Conservation (phyloP, 2,113 vertebrate species). For the Chlorocebus sabaeus region DNA sequence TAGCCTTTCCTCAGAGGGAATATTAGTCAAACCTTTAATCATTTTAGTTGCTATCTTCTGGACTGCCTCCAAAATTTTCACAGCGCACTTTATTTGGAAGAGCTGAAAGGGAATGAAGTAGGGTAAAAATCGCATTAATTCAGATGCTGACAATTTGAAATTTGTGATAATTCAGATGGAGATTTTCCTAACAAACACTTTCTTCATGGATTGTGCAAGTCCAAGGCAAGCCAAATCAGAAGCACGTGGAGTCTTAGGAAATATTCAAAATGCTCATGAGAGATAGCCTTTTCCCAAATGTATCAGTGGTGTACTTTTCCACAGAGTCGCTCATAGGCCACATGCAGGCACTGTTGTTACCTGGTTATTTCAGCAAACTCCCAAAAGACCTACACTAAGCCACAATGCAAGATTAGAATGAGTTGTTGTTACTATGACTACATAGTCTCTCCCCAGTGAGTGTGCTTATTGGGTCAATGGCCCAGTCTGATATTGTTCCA, state of each 20-base stretch:
- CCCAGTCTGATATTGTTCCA: constrained; percentile 8
- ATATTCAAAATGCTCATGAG: not conserved
- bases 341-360: not conserved
- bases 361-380: not conserved
- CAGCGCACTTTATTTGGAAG: constrained; percentile 45
- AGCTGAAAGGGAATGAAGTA: constrained; percentile 23
- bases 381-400: not conserved
- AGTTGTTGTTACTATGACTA: not conserved
- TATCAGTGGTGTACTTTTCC: not conserved
- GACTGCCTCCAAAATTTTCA: constrained; percentile 60
- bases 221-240: not conserved
- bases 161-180: constrained; percentile 47
- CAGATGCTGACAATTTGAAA: constrained; percentile 49
- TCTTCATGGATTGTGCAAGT: not conserved
- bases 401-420: not conserved
- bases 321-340: not conserved
- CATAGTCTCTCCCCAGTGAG: not conserved
- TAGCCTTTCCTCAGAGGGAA: constrained; percentile 65
- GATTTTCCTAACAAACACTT: constrained; percentile 34
- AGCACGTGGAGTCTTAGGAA: not conserved
- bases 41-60: constrained; percentile 71
- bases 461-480: not conserved
- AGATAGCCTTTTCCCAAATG: not conserved
- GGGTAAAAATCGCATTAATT: constrained; percentile 45
- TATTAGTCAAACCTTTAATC: constrained; percentile 76